These are phyloP conservation scores for Artibeus jamaicensis DNA, from an alignment of 2,797 vertebrate genomes.

Conservation along the genomic window DNA sequence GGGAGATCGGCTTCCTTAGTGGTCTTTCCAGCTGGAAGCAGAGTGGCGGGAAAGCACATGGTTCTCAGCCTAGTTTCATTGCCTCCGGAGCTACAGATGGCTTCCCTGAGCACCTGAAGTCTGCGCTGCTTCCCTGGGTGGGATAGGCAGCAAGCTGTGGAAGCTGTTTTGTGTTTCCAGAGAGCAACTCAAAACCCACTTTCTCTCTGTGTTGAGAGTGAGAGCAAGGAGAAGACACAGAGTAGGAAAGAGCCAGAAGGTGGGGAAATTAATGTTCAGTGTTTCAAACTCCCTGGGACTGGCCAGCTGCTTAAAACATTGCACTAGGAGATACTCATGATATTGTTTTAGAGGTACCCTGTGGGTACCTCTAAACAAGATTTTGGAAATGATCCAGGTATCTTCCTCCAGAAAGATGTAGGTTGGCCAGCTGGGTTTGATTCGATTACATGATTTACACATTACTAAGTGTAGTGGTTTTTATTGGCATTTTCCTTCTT, in stretches of 20 bases:
- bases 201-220: constrained; percentile 26
- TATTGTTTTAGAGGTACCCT: neutral
- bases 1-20: constrained; percentile 39
- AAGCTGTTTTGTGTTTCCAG: constrained; percentile 44
- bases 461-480: neutral
- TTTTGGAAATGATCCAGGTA: neutral
- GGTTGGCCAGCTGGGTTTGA: neutral
- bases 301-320: constrained; percentile 46
- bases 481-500: neutral
- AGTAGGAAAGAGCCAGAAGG: constrained; percentile 40
- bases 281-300: constrained; percentile 26
- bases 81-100: constrained; percentile 74
- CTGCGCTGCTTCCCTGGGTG: neutral
- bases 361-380: neutral
- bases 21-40: constrained; percentile 73
- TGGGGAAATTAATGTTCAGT: constrained; percentile 48
- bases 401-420: neutral
- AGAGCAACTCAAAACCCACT: neutral
- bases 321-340: neutral
- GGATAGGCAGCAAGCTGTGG: neutral
- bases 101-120: constrained; percentile 66
- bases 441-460: neutral
- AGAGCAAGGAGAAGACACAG: neutral
- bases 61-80: constrained; percentile 22
- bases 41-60: constrained; percentile 35